These are phyloP conservation scores for Nestor notabilis DNA, from an alignment of 2,113 vertebrate species.

Conservation along the genomic window DNA sequence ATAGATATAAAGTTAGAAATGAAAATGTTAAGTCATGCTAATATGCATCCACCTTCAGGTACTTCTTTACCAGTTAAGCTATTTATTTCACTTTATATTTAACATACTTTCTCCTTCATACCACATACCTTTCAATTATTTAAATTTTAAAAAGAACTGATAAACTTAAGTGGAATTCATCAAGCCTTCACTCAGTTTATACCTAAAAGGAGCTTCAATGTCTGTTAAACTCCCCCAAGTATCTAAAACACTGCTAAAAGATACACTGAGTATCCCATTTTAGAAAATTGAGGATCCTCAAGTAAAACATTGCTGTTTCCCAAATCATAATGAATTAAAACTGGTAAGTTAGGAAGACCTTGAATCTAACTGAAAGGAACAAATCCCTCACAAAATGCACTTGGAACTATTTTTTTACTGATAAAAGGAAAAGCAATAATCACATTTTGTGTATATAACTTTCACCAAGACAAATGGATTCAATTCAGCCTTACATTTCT, in stretches of 20 bases:
- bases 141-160: neutral
- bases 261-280: neutral
- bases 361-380: neutral
- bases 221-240: neutral
- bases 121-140: accelerated
- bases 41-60: accelerated
- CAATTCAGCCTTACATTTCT: neutral
- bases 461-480: neutral
- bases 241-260: neutral
- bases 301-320: neutral
- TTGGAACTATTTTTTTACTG: neutral
- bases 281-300: neutral
- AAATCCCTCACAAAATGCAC: neutral
- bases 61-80: neutral
- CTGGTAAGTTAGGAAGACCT: neutral
- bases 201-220: neutral
- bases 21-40: neutral
- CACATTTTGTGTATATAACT: neutral
- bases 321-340: accelerated
- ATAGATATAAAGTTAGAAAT: neutral
- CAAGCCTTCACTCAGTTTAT: neutral
- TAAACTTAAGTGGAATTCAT: neutral
- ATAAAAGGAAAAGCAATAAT: neutral
- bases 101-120: neutral
- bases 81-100: neutral